Conservation (phyloP, 2,888 invertebrate genomes). For the Drosophila koepferae region DNA sequence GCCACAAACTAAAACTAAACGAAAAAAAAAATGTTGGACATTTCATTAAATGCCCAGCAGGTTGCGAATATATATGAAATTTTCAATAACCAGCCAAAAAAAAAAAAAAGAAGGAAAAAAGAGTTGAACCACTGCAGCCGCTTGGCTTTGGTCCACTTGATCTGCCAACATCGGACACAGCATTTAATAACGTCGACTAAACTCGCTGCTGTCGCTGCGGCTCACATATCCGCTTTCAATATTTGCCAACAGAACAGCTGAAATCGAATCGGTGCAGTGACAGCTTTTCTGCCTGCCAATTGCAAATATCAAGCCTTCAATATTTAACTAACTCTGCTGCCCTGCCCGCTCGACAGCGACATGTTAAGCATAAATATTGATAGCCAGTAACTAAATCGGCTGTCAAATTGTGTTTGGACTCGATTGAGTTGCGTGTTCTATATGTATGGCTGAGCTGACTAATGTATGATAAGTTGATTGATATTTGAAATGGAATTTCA, state of each 20-base stretch:
- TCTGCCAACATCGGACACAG: constrained; percentile 21
- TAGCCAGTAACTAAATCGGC: background rate
- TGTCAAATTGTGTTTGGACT: background rate
- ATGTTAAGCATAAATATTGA: constrained; percentile 18
- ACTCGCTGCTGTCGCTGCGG: constrained; percentile 13
- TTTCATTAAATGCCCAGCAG: constrained; percentile 67
- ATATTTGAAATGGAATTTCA: too few relatives aligned
- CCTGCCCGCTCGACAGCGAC: constrained; percentile 6
- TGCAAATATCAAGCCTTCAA: constrained; percentile 23
- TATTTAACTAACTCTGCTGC: constrained; percentile 33
- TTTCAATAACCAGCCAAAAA: constrained; percentile 37
- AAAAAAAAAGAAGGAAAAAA: background rate
- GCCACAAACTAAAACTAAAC: constrained; percentile 11
- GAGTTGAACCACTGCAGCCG: constrained; percentile 19
- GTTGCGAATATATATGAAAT: constrained; percentile 34
- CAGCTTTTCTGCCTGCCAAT: constrained; percentile 28
- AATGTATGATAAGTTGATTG: background rate
- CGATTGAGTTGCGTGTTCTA: background rate
- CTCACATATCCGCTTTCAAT: constrained; percentile 51
- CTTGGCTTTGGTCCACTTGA: constrained; percentile 16
- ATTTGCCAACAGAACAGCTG: constrained; percentile 21
- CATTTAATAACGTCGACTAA: constrained; percentile 55
- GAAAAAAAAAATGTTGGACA: constrained; percentile 15
- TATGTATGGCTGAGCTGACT: too few relatives aligned
- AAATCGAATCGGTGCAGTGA: constrained; percentile 22